phyloP scores from a whole-genome alignment of 2,113 vertebrate genomes.

The Chlamydotis undulata region DNA sequence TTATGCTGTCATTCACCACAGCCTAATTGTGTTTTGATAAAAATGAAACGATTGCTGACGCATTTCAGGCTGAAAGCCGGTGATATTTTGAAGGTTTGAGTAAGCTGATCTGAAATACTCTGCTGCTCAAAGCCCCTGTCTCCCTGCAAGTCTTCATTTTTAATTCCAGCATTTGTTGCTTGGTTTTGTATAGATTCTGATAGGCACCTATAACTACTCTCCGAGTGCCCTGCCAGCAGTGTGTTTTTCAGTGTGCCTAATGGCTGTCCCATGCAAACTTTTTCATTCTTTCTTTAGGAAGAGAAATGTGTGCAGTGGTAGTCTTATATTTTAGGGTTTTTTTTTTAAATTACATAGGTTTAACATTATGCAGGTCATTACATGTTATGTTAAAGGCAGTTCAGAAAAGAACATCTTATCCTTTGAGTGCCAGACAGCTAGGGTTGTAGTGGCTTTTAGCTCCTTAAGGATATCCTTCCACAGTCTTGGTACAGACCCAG shows the following conservation, averaged over 20 bases:
- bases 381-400: neutral
- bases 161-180: conserved; percentile 40
- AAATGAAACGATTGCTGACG: conserved; percentile 77
- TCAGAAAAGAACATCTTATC: neutral
- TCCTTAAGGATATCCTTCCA: neutral
- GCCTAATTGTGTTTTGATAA: conserved; percentile 83
- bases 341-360: fast-evolving
- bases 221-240: neutral
- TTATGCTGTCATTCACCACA: conserved; percentile 84
- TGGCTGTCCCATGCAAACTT: neutral
- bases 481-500: neutral
- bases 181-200: neutral
- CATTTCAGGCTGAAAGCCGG: conserved; percentile 73
- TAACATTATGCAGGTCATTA: neutral
- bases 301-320: neutral
- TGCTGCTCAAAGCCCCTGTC: conserved; percentile 39
- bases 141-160: conserved; percentile 25
- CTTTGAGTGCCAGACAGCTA: neutral
- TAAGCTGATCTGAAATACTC: conserved; percentile 73
- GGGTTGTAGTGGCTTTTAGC: neutral
- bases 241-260: neutral
- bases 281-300: neutral
- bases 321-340: neutral
- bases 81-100: conserved; percentile 75
- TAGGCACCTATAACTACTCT: neutral